Evolutionary conservation across 2,113 vertebrate genomes (phyloP).

Genomic region (Lates calcarifer): DNA sequence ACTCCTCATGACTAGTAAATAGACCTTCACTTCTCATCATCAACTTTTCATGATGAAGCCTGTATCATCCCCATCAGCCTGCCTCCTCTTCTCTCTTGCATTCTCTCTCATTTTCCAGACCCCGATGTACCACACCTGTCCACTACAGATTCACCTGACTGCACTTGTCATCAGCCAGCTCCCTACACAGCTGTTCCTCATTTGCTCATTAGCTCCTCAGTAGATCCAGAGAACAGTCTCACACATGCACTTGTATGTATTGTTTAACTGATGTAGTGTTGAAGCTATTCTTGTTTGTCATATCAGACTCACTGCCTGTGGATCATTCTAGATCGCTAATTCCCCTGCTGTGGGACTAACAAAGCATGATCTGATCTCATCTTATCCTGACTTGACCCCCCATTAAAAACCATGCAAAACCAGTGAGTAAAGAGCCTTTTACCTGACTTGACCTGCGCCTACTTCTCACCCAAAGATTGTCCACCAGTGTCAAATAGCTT

Average conservation of each 20-base stretch:
- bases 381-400: conserved; percentile 16
- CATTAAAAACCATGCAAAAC: not conserved
- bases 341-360: too few species aligned
- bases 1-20: not conserved
- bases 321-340: conserved; percentile 25
- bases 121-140: conserved; percentile 28
- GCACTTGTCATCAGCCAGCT: conserved; percentile 7
- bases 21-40: not conserved
- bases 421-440: conserved; percentile 13
- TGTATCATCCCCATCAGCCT: not conserved
- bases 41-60: not conserved
- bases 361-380: too few species aligned
- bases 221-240: conserved; percentile 3
- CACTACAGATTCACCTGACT: conserved; percentile 37
- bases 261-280: conserved; percentile 6
- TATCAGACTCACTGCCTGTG: not conserved
- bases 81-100: not conserved
- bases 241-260: not conserved
- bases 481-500: conserved; percentile 21
- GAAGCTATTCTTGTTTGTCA: conserved; percentile 21
- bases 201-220: conserved; percentile 33
- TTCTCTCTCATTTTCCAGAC: not conserved
- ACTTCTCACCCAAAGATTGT: conserved; percentile 25
- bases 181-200: conserved; percentile 37
- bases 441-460: conserved; percentile 28